Evolutionary conservation across 2,797 vertebrate genomes (phyloP).

Genomic region (Xyrichtys novacula): DNA sequence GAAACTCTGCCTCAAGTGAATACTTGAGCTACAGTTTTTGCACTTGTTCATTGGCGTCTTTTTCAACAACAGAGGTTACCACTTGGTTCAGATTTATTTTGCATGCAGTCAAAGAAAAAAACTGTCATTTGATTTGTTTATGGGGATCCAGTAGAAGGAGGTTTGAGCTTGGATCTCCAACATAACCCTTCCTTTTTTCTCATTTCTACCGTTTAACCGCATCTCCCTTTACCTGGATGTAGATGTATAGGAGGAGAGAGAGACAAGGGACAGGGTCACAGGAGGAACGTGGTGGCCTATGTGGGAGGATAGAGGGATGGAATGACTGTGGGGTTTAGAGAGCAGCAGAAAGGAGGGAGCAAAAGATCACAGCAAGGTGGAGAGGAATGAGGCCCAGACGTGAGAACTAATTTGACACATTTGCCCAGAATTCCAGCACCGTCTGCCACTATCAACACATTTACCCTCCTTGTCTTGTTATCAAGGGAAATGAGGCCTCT

Average conservation of each 20-base stretch:
- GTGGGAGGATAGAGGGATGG: constrained; percentile 61
- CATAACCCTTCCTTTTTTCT: constrained; percentile 2
- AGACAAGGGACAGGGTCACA: constrained; percentile 55
- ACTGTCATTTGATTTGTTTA: not conserved
- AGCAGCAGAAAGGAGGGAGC: constrained; percentile 57
- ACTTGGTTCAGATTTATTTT: not conserved
- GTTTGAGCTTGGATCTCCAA: not conserved
- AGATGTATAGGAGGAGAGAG: constrained; percentile 26
- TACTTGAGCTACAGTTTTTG: too few relatives aligned
- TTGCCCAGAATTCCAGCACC: constrained; percentile 80
- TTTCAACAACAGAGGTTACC: too few relatives aligned
- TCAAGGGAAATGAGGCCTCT: constrained; percentile 81
- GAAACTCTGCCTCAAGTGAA: too few relatives aligned
- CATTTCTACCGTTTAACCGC: constrained; percentile 19
- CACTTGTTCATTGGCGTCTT: too few relatives aligned
- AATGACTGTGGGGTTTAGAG: constrained; percentile 62
- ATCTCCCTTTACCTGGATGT: not conserved
- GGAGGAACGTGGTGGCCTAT: constrained; percentile 53
- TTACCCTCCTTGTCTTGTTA: constrained; percentile 77
- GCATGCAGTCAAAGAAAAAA: not conserved
- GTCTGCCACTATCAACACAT: constrained; percentile 90
- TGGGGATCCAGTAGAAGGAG: too few relatives aligned
- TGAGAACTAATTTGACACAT: constrained; percentile 88
- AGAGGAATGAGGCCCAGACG: constrained; percentile 76
- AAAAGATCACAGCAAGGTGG: constrained; percentile 70